Conservation (phyloP, 35 echinoderm and acorn worm genomes). For the Nesometra sesokonis region DNA sequence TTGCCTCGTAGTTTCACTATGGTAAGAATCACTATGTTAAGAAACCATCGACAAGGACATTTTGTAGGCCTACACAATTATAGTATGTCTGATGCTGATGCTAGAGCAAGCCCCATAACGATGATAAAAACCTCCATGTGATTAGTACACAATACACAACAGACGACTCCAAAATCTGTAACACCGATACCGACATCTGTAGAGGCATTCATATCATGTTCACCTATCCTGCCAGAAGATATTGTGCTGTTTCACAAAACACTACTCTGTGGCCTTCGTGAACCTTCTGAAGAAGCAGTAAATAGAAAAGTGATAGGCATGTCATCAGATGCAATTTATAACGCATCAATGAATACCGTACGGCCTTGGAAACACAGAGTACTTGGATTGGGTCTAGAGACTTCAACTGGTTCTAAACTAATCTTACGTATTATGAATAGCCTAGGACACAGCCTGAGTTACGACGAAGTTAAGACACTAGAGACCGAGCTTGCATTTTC, state of each 20-base stretch:
- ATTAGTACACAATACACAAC: conserved; percentile 25
- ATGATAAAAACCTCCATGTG: conserved; percentile 21
- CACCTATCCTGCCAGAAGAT: conserved; percentile 17
- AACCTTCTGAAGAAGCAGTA: conserved; percentile 17
- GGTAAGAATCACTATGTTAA: too few species aligned
- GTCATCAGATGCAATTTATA: conserved; percentile 38
- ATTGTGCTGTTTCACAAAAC: conserved; percentile 33
- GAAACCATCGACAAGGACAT: conserved; percentile 36
- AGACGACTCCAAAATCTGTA: conserved; percentile 28
- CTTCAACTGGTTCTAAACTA: conserved; percentile 35
- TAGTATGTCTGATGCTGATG: conserved; percentile 27
- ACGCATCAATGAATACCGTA: conserved; percentile 20
- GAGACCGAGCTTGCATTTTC: conserved; percentile 35
- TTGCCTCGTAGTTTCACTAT: too few species aligned
- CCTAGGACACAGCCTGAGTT: conserved; percentile 20
- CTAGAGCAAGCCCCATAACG: conserved; percentile 15
- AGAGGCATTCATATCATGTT: neutral
- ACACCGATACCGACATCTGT: conserved; percentile 59
- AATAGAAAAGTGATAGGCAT: conserved; percentile 19
- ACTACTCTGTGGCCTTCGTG: conserved; percentile 27
- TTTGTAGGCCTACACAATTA: conserved; percentile 16
- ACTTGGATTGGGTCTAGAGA: conserved; percentile 30
- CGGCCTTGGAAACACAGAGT: conserved; percentile 37
- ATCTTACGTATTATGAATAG: conserved; percentile 30
- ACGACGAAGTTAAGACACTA: conserved; percentile 35